phyloP scores from a whole-genome alignment of 2,888 invertebrate genomes.

The Thymelicus lineola region DNA sequence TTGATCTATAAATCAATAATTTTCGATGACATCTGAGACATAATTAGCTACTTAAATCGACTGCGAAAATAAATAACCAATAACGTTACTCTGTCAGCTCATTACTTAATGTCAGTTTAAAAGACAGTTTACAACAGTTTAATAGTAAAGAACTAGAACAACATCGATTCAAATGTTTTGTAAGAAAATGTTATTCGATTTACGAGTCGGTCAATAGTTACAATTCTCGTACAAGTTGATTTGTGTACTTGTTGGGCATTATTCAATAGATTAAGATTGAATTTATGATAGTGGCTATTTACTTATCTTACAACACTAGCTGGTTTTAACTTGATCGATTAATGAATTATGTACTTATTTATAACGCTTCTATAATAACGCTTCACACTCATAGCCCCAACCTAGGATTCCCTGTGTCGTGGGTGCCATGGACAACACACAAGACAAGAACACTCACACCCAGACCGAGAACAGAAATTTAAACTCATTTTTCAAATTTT shows the following conservation, averaged over 20 bases:
- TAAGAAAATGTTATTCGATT: slow-evolving; percentile 16
- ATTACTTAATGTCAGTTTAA: slow-evolving; percentile 3
- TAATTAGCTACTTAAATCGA: slow-evolving; percentile 3
- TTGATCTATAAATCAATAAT: not conserved
- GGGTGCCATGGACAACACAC: no score
- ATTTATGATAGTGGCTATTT: slow-evolving; percentile 2
- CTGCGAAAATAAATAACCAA: not conserved
- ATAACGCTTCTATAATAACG: no score
- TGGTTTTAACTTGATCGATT: not conserved
- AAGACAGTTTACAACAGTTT: slow-evolving; percentile 11
- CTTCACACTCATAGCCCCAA: no score
- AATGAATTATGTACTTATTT: no score
- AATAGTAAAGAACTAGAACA: slow-evolving; percentile 19
- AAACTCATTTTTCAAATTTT: no score
- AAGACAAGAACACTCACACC: no score
- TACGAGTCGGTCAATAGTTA: slow-evolving; percentile 20
- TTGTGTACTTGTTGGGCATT: slow-evolving; percentile 19
- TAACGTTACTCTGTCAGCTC: slow-evolving; percentile 1
- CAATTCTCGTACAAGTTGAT: slow-evolving; percentile 18
- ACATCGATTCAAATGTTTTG: slow-evolving; percentile 23
- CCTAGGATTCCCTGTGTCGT: no score
- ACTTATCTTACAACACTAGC: not conserved
- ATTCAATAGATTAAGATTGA: slow-evolving; percentile 14
- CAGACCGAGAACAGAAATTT: no score
- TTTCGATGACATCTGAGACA: not conserved